phyloP scores from a whole-genome alignment of 35 echinoderm and acorn worm genomes.

The Apostichopus californicus region DNA sequence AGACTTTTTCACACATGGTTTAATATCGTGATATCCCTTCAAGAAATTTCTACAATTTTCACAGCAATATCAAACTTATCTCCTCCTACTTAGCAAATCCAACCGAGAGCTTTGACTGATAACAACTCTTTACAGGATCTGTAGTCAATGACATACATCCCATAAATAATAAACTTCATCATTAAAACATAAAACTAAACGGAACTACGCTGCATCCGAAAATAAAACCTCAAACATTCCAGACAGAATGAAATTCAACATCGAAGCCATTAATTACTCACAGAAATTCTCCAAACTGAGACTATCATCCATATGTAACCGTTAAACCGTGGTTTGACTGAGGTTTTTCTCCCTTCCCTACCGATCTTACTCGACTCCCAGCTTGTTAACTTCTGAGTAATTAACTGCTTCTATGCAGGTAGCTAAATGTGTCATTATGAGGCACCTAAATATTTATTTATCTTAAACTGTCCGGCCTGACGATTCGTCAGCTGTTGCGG shows the following conservation, averaged over 20 bases:
- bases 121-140: too few relatives aligned
- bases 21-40: too few relatives aligned
- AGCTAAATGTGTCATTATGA: neutral
- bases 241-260: neutral
- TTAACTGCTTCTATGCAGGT: neutral
- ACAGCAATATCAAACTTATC: too few relatives aligned
- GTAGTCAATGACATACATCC: too few relatives aligned
- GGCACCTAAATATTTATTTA: neutral
- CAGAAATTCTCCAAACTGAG: neutral
- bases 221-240: neutral
- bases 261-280: neutral
- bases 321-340: neutral
- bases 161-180: too few relatives aligned
- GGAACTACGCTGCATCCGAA: too few relatives aligned
- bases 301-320: neutral
- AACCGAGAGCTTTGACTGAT: too few relatives aligned
- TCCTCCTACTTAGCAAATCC: too few relatives aligned
- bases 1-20: too few relatives aligned
- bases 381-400: neutral
- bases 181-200: too few relatives aligned
- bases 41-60: too few relatives aligned
- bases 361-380: neutral
- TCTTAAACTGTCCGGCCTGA: neutral
- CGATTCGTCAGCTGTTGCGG: neutral
- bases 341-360: neutral